Evolutionary conservation across 2,113 vertebrate species (phyloP).

Genomic region (Bubo bubo): DNA sequence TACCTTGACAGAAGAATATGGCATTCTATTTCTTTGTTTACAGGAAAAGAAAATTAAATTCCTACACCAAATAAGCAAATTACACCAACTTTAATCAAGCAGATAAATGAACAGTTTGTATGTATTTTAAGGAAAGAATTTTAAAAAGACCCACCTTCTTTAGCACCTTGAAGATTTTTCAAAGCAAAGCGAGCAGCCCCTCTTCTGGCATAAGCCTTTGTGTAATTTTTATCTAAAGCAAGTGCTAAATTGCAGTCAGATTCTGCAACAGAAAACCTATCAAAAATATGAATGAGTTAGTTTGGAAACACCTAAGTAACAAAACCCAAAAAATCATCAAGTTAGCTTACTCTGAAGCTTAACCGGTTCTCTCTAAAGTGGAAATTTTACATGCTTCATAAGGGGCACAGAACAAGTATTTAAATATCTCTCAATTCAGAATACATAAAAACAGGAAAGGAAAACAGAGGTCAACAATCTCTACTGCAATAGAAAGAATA

Average conservation of each 20-base stretch:
- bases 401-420: not conserved
- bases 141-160: slow-evolving; percentile 77
- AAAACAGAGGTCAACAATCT: not conserved
- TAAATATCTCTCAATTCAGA: not conserved
- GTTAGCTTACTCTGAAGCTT: not conserved
- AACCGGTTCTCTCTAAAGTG: not conserved
- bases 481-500: not conserved
- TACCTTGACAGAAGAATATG: not conserved
- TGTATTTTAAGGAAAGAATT: not conserved
- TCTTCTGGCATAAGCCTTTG: slow-evolving; percentile 87
- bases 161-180: slow-evolving; percentile 84
- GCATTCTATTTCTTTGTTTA: not conserved
- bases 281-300: not conserved
- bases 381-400: not conserved
- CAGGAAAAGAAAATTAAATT: not conserved
- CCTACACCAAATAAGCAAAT: not conserved
- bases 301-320: not conserved
- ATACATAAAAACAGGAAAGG: not conserved
- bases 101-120: not conserved
- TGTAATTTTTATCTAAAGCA: slow-evolving; percentile 85
- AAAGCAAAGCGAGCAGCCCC: slow-evolving; percentile 86
- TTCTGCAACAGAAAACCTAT: slow-evolving; percentile 90
- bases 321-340: not conserved
- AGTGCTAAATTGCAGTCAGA: slow-evolving; percentile 95
- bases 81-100: not conserved